phyloP scores from a whole-genome alignment of 2,888 invertebrate genomes.

The Nephrotoma guestfalica region DNA sequence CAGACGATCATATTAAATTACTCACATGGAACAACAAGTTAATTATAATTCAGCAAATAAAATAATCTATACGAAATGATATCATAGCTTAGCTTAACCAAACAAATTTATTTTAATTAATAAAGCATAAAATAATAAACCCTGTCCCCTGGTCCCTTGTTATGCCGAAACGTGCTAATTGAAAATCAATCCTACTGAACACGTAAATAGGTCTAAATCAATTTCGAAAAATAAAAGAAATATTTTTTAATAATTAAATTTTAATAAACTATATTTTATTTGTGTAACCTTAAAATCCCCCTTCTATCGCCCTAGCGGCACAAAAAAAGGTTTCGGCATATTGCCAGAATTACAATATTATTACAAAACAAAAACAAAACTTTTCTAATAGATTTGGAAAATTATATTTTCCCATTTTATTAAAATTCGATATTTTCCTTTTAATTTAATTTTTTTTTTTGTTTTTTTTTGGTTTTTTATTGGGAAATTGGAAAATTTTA shows the following conservation, averaged over 20 bases:
- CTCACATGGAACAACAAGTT: too few relatives aligned
- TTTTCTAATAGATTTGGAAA: not conserved
- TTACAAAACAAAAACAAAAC: not conserved
- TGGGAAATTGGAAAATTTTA: too few relatives aligned
- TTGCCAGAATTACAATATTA: not conserved
- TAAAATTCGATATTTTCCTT: not conserved
- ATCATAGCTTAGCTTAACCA: too few relatives aligned
- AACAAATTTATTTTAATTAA: too few relatives aligned
- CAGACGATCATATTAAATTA: too few relatives aligned
- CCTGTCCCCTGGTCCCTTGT: too few relatives aligned
- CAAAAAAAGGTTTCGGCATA: not conserved
- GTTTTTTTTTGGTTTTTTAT: not conserved
- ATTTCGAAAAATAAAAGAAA: not conserved
- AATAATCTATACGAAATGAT: too few relatives aligned
- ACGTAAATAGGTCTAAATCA: not conserved
- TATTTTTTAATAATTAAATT: not conserved
- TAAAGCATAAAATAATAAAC: too few relatives aligned
- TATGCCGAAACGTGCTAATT: not conserved
- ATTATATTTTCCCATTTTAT: not conserved
- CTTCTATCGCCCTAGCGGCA: not conserved
- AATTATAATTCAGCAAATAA: too few relatives aligned
- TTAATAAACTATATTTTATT: not conserved
- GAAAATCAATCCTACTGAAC: not conserved
- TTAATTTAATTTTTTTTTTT: not conserved
- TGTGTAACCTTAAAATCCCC: not conserved